Conservation (phyloP, 2,888 invertebrate species). For the Ophion slaviceki region DNA sequence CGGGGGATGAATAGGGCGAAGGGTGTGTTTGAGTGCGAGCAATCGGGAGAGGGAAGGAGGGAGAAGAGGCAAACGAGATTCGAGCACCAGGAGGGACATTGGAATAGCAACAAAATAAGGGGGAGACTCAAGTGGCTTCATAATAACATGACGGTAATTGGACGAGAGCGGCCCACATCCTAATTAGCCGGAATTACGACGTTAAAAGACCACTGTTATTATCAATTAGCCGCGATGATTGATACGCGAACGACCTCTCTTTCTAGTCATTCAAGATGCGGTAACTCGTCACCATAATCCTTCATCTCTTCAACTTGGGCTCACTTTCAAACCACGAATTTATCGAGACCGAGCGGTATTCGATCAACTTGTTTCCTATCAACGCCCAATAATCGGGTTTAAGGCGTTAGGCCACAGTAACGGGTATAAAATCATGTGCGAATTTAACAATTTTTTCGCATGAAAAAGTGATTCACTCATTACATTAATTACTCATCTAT, state of each 20-base stretch:
- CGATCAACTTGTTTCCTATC: background rate
- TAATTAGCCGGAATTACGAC: slow-evolving; percentile 78
- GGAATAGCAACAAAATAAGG: slow-evolving; percentile 69
- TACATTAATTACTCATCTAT: too few species aligned
- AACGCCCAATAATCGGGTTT: too few species aligned
- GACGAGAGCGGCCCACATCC: slow-evolving; percentile 77
- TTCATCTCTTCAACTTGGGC: slow-evolving; percentile 13
- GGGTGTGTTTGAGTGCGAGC: slow-evolving; percentile 18
- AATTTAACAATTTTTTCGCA: too few species aligned
- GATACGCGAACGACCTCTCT: slow-evolving; percentile 72
- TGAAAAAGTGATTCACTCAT: too few species aligned
- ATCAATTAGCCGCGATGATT: slow-evolving; percentile 78
- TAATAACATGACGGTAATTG: slow-evolving; percentile 79
- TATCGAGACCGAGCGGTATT: background rate
- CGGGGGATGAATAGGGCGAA: slow-evolving; percentile 34
- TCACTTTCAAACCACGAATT: background rate
- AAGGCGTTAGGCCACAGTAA: too few species aligned
- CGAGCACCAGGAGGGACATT: slow-evolving; percentile 56
- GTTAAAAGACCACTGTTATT: slow-evolving; percentile 79
- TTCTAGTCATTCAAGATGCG: slow-evolving; percentile 63
- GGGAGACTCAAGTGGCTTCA: slow-evolving; percentile 76
- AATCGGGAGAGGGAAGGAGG: slow-evolving; percentile 19
- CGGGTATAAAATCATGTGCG: too few species aligned
- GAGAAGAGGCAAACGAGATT: slow-evolving; percentile 49
- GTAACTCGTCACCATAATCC: slow-evolving; percentile 38